Conservation (phyloP, 2,797 vertebrate species). For the Todus mexicanus region DNA sequence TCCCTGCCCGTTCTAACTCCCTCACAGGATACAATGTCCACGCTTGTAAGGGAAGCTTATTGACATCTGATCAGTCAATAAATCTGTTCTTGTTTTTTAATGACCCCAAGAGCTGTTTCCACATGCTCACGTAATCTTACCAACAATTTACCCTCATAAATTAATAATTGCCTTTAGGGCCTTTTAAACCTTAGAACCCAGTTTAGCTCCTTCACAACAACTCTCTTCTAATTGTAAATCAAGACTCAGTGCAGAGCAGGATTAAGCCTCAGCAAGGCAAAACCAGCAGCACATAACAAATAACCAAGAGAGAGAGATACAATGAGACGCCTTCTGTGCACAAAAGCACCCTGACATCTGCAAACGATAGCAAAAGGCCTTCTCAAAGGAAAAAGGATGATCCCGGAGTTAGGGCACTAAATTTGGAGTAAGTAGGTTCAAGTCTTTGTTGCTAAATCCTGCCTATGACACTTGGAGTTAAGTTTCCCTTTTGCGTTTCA, state of each 20-base stretch:
- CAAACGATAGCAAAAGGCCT: not conserved
- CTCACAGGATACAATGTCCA: slow-evolving; percentile 23
- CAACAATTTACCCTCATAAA: slow-evolving; percentile 18
- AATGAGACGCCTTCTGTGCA: not conserved
- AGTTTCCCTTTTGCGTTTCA: not conserved
- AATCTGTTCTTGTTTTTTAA: slow-evolving; percentile 33
- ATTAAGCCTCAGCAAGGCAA: not conserved
- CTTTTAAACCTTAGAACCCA: not conserved
- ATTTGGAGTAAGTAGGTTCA: not conserved
- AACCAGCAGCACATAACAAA: not conserved
- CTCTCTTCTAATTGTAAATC: not conserved
- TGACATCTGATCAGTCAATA: slow-evolving; percentile 42
- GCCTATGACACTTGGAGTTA: not conserved
- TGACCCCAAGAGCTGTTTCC: slow-evolving; percentile 21
- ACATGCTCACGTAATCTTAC: not conserved
- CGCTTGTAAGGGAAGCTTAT: slow-evolving; percentile 18
- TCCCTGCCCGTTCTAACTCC: not conserved
- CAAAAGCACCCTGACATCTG: not conserved
- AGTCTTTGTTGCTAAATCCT: not conserved
- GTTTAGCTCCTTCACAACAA: not conserved
- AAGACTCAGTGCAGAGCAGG: not conserved
- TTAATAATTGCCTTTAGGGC: not conserved
- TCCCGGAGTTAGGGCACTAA: not conserved
- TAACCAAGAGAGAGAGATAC: not conserved
- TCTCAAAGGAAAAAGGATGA: not conserved